Conservation (phyloP, 2,888 invertebrate species). For the Leptinotarsa haldemani region DNA sequence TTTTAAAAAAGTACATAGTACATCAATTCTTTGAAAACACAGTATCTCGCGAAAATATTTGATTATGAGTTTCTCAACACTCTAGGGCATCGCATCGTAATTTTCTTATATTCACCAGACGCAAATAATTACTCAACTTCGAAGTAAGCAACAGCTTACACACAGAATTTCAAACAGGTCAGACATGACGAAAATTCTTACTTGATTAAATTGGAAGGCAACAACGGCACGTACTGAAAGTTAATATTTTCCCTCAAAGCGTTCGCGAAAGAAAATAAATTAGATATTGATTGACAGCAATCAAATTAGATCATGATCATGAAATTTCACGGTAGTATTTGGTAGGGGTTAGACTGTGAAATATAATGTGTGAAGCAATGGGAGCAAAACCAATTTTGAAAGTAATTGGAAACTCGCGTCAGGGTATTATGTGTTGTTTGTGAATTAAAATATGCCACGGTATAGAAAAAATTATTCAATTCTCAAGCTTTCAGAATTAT, state of each 20-base stretch:
- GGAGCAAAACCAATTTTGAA: too few relatives aligned
- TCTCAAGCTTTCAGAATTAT: too few relatives aligned
- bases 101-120: neutral
- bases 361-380: too few relatives aligned
- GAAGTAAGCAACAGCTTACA: neutral
- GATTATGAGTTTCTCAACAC: neutral
- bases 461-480: too few relatives aligned
- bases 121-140: conserved; percentile 6
- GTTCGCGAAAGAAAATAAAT: conserved; percentile 1
- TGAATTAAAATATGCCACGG: too few relatives aligned
- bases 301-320: neutral
- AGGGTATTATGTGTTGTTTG: too few relatives aligned
- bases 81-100: neutral
- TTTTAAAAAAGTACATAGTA: too few relatives aligned
- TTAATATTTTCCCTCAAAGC: conserved; percentile 11
- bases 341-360: too few relatives aligned
- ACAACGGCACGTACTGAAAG: conserved; percentile 12
- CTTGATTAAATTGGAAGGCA: conserved; percentile 11
- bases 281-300: conserved; percentile 17
- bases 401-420: too few relatives aligned
- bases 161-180: conserved; percentile 3
- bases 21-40: too few relatives aligned
- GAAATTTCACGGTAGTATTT: too few relatives aligned
- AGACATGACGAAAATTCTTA: conserved; percentile 4
- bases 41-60: neutral